A percentile compares a stretch with the other conserved stretches of the same genome.
Evolutionary conservation across 2,888 invertebrate species (phyloP).

Genomic region (Aphodius sticticus): DNA sequence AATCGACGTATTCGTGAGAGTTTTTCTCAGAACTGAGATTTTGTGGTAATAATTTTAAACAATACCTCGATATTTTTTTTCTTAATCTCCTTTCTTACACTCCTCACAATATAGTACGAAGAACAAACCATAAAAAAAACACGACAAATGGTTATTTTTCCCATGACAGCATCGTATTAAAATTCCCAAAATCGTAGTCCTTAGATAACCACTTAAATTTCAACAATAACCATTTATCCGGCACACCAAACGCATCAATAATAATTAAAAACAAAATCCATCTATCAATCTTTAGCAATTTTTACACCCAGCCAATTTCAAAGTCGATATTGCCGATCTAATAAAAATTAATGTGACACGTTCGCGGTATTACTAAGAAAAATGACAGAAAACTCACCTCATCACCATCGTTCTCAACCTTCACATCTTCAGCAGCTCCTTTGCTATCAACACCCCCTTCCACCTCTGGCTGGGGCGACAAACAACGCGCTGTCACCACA

Average conservation of each 20-base stretch:
- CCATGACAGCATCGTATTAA: not conserved
- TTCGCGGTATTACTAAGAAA: not conserved
- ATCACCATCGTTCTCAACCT: not conserved
- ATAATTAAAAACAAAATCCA: not conserved
- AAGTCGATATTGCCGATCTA: not conserved
- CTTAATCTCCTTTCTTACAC: no score
- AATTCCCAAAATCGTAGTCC: not conserved
- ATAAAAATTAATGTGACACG: not conserved
- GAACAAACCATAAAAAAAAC: no score
- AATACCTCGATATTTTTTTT: no score
- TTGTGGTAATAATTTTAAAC: no score
- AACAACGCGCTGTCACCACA: conserved; percentile 45
- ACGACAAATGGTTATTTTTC: not conserved
- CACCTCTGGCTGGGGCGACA: conserved; percentile 42
- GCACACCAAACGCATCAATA: not conserved
- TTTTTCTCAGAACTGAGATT: no score
- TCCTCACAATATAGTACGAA: no score
- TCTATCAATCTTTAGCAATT: not conserved
- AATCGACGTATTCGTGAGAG: no score
- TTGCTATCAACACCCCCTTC: conserved; percentile 26
- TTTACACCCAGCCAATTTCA: not conserved
- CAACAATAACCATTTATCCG: not conserved
- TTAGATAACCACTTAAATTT: not conserved
- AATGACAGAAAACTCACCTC: not conserved
- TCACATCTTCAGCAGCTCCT: not conserved